These are phyloP conservation scores for Plectropomus leopardus DNA, from an alignment of 2,113 vertebrate species.

Conservation along the genomic window DNA sequence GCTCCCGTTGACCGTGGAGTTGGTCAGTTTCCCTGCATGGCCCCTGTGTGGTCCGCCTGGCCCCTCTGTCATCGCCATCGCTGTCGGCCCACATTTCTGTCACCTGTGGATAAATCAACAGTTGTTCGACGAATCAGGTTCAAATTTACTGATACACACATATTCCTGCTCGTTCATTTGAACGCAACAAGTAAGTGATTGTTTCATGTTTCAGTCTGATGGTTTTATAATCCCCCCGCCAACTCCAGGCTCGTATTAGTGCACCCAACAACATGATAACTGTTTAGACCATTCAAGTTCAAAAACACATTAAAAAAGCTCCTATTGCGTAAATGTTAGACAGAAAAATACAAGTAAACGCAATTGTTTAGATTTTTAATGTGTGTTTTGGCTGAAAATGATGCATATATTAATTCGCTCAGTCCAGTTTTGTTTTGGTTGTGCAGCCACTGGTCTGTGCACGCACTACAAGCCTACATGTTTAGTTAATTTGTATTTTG, in stretches of 20 bases:
- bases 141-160: slow-evolving; percentile 21
- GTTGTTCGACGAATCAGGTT: slow-evolving; percentile 59
- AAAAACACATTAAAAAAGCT: slow-evolving; percentile 47
- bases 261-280: slow-evolving; percentile 21
- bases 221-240: slow-evolving; percentile 54
- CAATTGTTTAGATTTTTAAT: background rate
- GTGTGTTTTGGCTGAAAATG: background rate
- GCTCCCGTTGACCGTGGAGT: slow-evolving; percentile 82
- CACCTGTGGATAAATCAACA: slow-evolving; percentile 81
- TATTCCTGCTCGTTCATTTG: slow-evolving; percentile 18
- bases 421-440: background rate
- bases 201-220: slow-evolving; percentile 57
- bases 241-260: background rate
- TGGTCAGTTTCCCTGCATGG: slow-evolving; percentile 56
- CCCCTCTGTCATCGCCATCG: slow-evolving; percentile 61
- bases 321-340: background rate
- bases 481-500: background rate
- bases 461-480: background rate
- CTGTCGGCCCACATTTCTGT: slow-evolving; percentile 60
- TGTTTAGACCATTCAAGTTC: slow-evolving; percentile 74
- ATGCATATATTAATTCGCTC: background rate
- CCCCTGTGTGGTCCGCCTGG: slow-evolving; percentile 68
- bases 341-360: background rate
- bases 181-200: slow-evolving; percentile 18
- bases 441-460: background rate